Base-by-base conservation (phyloP, 2,888 invertebrate species). In the Tenthredo mesomela region DNA sequence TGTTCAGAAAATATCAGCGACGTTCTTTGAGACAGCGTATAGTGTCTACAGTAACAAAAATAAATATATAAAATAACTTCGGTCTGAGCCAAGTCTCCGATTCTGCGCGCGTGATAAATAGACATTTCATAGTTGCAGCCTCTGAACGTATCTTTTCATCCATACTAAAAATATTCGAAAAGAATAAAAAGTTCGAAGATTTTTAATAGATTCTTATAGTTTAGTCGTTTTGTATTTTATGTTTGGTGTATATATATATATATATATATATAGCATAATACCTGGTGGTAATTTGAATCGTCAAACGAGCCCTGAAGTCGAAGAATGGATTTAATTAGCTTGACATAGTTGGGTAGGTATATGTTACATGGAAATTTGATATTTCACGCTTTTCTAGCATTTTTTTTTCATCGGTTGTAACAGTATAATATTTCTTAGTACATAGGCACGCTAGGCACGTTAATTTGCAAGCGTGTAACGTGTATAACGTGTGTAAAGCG, bases 281-380 rank as follows among this genome's bases (percentile, higher is more conserved):
- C 47, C 3, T 12, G 40, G 73, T n/a, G 50, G 50, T 54, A 77
- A 77, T 77, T 77, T n/a, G 54, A 54, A 77, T 50, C 77, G 33
- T 54, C n/a, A 54, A 54, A 18, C 40, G 58, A 80, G 7, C 10
- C 21, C 43, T 18, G 40, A 21, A 80, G 61, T 80, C 61, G 61
- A 80, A 80, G 58, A 61, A 80, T 80, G 61, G 40, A 10, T 61
- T 58, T 5, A 80, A 80, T 80, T 61, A 61, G 58, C 80, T 61
- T 61, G 80, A 61, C 50, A 77, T 77, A 54, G n/a, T 15, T 21
- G 29, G 29, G n/a, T 50, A 54, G 29, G n/a, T 50, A 54, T 77
- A 25, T 18, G 40, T 61, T 80, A 40, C 37, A 21, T 78, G 61
- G 80, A n/a, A 80, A 80, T 80, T 80, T 61, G 61, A 80, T 80